Conservation (phyloP, 2,113 vertebrate genomes). For the Eudorcas thomsonii region DNA sequence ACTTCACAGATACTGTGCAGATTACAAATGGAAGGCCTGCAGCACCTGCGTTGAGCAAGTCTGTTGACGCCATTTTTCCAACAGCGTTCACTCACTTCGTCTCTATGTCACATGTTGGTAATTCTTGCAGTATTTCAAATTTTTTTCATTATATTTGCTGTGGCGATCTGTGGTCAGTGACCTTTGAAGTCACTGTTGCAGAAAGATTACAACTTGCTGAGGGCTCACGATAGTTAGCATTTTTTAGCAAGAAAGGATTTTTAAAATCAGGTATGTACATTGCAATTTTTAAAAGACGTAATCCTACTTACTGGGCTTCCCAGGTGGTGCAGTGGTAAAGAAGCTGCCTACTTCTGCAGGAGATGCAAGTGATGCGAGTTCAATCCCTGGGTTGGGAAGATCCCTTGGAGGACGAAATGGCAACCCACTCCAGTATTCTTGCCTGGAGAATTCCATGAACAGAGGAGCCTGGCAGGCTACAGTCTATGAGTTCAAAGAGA, state of each 20-base stretch:
- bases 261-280: not conserved
- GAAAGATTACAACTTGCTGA: not conserved
- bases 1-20: not conserved
- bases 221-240: not conserved
- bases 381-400: not conserved
- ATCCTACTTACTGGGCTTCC: not conserved
- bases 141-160: not conserved
- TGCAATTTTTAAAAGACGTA: not conserved
- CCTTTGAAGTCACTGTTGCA: not conserved
- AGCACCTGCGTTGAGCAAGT: not conserved
- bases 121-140: not conserved
- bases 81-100: not conserved
- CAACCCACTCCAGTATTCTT: not conserved
- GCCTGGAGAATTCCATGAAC: not conserved
- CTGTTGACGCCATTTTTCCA: not conserved
- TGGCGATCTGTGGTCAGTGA: not conserved
- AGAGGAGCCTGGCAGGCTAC: not conserved
- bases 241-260: not conserved
- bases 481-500: fast-evolving
- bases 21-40: not conserved
- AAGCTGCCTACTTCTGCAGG: not conserved
- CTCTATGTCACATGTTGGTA: not conserved
- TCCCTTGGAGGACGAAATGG: not conserved
- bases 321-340: not conserved
- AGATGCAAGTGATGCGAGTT: not conserved